Percentiles rank a stretch among this genome's conserved stretches.
These are phyloP conservation scores for Spinus olivaceus DNA, from an alignment of 2,797 vertebrate species.

Conservation along the genomic window DNA sequence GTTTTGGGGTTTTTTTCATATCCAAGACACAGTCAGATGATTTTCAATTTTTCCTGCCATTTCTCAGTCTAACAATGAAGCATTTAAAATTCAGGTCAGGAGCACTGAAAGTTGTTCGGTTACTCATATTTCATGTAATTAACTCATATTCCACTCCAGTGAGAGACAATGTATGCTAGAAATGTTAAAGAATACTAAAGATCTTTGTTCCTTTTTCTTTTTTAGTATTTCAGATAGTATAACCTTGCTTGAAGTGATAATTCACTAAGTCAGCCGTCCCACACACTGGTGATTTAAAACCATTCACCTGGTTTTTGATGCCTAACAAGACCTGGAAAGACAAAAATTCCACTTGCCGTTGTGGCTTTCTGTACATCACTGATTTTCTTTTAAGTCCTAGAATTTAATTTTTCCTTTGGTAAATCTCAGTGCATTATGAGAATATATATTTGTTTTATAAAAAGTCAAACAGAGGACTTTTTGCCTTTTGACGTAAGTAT, in stretches of 20 bases:
- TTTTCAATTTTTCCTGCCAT: neutral
- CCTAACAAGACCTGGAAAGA: neutral
- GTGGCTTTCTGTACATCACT: neutral
- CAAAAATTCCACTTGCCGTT: neutral
- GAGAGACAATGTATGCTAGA: neutral
- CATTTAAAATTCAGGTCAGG: neutral
- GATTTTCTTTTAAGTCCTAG: neutral
- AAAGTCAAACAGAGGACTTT: neutral
- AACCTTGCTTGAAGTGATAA: neutral
- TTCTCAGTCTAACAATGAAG: neutral
- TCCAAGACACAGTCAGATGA: neutral
- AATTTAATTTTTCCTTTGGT: neutral
- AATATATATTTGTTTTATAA: neutral
- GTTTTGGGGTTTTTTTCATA: neutral
- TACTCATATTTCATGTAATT: neutral
- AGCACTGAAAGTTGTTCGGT: neutral
- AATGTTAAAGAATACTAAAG: neutral
- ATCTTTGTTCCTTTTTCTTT: neutral
- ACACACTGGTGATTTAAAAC: neutral
- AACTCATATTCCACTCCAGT: neutral
- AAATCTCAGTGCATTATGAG: neutral
- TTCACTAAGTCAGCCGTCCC: neutral
- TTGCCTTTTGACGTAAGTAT: neutral
- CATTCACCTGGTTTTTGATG: accelerated
- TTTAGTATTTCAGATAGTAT: neutral